Evolutionary conservation across 2,113 vertebrate species (phyloP).

Genomic region (Nycticebus coucang): DNA sequence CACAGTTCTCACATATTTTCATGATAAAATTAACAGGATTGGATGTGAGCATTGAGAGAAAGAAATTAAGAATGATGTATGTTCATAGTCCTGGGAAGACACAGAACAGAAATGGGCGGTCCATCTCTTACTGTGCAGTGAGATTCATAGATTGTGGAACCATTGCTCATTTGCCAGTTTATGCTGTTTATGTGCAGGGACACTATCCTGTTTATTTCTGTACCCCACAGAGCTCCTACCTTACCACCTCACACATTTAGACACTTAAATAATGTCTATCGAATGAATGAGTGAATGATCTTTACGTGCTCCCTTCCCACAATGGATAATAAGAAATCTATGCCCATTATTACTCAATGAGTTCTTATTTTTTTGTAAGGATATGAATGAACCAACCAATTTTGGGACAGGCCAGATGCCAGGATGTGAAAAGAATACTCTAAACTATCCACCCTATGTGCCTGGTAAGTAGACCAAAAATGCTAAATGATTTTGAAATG

Average conservation of each 20-base stretch:
- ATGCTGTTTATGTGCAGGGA: neutral
- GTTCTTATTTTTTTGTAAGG: conserved; percentile 82
- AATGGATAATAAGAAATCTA: neutral
- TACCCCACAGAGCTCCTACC: neutral
- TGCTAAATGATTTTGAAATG: neutral
- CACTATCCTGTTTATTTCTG: neutral
- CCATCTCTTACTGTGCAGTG: neutral
- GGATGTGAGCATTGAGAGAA: neutral
- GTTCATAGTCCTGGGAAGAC: neutral
- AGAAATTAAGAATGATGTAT: neutral
- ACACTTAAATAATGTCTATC: neutral
- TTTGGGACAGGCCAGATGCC: conserved; percentile 87
- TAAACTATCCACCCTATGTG: conserved; percentile 91
- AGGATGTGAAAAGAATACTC: conserved; percentile 87
- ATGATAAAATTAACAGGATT: neutral
- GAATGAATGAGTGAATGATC: neutral
- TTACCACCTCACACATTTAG: neutral
- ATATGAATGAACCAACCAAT: conserved; percentile 93
- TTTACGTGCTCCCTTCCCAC: neutral
- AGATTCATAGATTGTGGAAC: neutral
- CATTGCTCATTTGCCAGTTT: neutral
- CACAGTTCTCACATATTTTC: neutral
- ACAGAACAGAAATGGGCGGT: neutral
- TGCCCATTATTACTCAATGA: neutral
- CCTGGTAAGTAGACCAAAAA: conserved; percentile 85